Evolutionary conservation across 2,113 vertebrate genomes (phyloP).

Genomic region (Tetrax tetrax): DNA sequence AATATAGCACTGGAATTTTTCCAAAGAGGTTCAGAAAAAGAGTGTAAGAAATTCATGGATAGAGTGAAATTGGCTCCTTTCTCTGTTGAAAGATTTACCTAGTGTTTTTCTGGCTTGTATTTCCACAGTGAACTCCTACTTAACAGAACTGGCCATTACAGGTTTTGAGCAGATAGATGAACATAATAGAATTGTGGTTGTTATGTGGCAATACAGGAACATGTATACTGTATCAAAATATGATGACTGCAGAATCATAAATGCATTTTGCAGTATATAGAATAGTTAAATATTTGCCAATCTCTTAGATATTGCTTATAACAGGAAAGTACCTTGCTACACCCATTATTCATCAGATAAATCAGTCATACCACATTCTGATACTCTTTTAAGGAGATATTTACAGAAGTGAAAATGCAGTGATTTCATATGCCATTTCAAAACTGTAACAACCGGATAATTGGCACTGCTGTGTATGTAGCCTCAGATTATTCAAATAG

Average conservation of each 20-base stretch:
- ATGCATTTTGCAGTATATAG: not conserved
- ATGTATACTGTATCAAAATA: not conserved
- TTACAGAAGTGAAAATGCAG: not conserved
- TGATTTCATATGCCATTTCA: not conserved
- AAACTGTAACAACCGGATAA: not conserved
- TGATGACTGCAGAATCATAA: not conserved
- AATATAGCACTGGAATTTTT: not conserved
- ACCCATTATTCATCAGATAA: not conserved
- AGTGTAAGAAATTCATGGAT: not conserved
- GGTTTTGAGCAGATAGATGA: not conserved
- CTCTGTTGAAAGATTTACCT: not conserved
- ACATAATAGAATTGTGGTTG: not conserved
- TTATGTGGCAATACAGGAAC: not conserved
- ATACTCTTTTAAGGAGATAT: not conserved
- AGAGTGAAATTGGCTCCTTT: not conserved
- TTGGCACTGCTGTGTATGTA: not conserved
- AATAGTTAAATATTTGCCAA: not conserved
- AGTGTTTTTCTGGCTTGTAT: not conserved
- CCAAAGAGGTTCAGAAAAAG: not conserved
- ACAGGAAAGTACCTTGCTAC: not conserved
- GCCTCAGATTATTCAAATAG: not conserved
- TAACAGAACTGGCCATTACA: not conserved
- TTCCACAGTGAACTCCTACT: not conserved
- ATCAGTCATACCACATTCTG: fast-evolving
- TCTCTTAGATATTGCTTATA: not conserved